A percentile compares a stretch with the other conserved stretches of the same genome.
Evolutionary conservation across 2,888 invertebrate genomes (phyloP).

Genomic region (Steromphala cineraria): DNA sequence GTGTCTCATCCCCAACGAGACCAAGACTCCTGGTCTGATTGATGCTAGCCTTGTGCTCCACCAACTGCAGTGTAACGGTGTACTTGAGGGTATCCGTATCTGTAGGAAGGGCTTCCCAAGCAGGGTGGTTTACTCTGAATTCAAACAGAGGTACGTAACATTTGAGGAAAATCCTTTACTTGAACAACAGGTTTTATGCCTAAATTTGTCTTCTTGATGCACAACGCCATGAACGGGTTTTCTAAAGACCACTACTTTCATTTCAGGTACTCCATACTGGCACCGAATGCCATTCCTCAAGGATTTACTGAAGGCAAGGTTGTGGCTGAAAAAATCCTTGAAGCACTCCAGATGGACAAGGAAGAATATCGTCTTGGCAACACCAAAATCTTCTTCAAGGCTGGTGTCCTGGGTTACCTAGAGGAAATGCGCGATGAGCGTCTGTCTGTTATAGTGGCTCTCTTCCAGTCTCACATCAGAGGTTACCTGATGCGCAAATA

Average conservation of each 20-base stretch:
- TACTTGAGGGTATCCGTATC: slow-evolving; percentile 99
- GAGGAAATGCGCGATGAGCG: slow-evolving; percentile 99
- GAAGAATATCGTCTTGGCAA: slow-evolving; percentile 98
- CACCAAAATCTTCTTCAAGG: slow-evolving; percentile 99
- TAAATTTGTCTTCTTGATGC: too few relatives aligned
- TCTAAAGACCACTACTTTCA: neutral
- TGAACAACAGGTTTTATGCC: too few relatives aligned
- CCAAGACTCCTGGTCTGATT: slow-evolving; percentile 83
- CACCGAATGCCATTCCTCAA: slow-evolving; percentile 85
- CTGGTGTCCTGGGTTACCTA: slow-evolving; percentile 99
- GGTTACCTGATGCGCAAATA: slow-evolving; percentile 84
- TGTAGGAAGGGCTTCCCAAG: slow-evolving; percentile 99
- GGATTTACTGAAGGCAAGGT: slow-evolving; percentile 78
- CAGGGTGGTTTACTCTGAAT: slow-evolving; percentile 99
- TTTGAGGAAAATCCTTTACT: too few relatives aligned
- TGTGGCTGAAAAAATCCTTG: slow-evolving; percentile 81
- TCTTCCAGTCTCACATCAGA: slow-evolving; percentile 92
- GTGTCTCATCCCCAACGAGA: slow-evolving; percentile 98
- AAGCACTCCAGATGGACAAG: slow-evolving; percentile 85
- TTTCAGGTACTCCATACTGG: slow-evolving; percentile 94
- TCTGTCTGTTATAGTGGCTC: slow-evolving; percentile 94
- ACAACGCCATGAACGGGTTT: too few relatives aligned
- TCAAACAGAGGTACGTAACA: slow-evolving; percentile 95
- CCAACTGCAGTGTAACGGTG: slow-evolving; percentile 99
- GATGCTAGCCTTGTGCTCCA: slow-evolving; percentile 99